Percentiles rank a stretch among this genome's conserved stretches.
Evolutionary conservation across 2,797 vertebrate species (phyloP).

Genomic region (Sparus aurata): DNA sequence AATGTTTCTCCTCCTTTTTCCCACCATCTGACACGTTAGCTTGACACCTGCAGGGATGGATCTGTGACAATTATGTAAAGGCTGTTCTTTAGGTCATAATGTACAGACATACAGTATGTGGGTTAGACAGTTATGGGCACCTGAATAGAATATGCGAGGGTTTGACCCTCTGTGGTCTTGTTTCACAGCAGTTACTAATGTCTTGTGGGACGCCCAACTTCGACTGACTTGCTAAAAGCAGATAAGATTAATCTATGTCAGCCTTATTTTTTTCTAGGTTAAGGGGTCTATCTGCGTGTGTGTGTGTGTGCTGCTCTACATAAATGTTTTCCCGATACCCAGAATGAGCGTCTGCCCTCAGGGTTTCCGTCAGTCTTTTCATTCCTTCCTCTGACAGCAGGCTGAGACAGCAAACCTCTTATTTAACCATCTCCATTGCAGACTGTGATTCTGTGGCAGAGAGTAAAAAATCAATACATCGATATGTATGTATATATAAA

Average conservation of each 20-base stretch:
- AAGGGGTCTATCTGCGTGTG: background rate
- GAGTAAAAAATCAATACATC: background rate
- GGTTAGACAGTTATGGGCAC: constrained; percentile 11
- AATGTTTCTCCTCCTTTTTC: constrained; percentile 14
- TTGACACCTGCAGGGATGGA: constrained; percentile 12
- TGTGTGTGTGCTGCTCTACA: background rate
- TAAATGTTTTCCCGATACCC: constrained; percentile 8
- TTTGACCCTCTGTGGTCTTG: constrained; percentile 28
- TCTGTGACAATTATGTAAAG: constrained; percentile 37
- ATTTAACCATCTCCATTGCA: constrained; percentile 1
- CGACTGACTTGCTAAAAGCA: constrained; percentile 36
- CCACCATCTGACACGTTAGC: background rate
- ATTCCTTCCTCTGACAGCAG: background rate
- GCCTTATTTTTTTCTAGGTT: constrained; percentile 23
- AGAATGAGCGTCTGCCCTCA: background rate
- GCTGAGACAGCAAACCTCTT: constrained; percentile 7
- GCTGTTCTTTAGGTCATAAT: constrained; percentile 38
- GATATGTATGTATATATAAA: too few relatives aligned
- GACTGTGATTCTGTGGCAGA: background rate
- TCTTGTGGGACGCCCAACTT: constrained; percentile 9
- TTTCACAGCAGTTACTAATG: constrained; percentile 45
- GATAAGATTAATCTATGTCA: constrained; percentile 28
- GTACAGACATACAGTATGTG: constrained; percentile 35
- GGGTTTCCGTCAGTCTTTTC: constrained; percentile 1
- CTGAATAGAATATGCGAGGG: constrained; percentile 19